Base-by-base conservation (phyloP, 2,113 vertebrate genomes). In the Chloropsis hardwickii region DNA sequence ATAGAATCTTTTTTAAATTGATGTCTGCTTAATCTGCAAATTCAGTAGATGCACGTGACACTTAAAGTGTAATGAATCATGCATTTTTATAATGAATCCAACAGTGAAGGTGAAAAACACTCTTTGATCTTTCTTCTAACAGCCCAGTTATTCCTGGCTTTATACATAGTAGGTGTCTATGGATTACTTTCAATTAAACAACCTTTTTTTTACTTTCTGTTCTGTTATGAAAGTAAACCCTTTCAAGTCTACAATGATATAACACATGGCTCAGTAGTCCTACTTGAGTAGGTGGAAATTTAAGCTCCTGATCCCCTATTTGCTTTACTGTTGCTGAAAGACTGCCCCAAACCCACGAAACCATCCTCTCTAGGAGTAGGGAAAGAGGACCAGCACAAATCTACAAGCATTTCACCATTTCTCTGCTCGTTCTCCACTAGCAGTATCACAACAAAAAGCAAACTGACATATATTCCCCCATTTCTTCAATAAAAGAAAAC, bases 51-150 rank as follows among this genome's bases (percentile, higher is more conserved):
- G 37, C 54, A 85, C 64, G 58, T 69, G 81, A 88, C 64, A 53
- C 28, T 74, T 58, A 58, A 90, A 76, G 51, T 35, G 6, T 71
- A 89, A 95, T 54, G 71, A 97, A 94, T 94, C 71, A 90, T 82
- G 64, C 92, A 94, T 83, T 95, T 95, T 85, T 90, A 70, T 91
- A 90, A 85, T 37, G 54, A 94, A 94, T 65, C 84, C 90, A 91
- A 66, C 56, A 62, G 66, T 80, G 73, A 91, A 80, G 62, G 53
- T 89, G 77, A 88, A 86, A 95, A 94, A 77, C 84, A 89, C 37
- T 70, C 86, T 95, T 95, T 94, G 84, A 95, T 96, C 93, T 95
- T 91, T 83, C 84, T 87, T 94, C 67, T 67, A 95, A 85, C 85
- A 86, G 58, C 87, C 58, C 64, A 77, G 76, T 81, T 95, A 72